Evolutionary conservation across 2,797 vertebrate species (phyloP).

Genomic region (Sebastes taczanowskii): DNA sequence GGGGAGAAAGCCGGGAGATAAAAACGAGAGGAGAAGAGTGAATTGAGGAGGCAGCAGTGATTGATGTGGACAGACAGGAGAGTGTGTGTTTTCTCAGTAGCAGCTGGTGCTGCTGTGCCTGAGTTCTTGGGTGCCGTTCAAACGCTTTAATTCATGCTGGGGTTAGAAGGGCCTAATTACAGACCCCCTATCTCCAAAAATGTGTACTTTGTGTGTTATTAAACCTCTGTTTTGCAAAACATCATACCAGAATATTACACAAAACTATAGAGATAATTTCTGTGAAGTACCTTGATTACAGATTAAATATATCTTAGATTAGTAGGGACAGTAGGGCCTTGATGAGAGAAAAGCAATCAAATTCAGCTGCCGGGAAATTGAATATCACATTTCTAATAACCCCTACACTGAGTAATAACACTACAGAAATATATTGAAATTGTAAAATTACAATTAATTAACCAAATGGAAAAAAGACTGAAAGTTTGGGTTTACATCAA

Average conservation of each 20-base stretch:
- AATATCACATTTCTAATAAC: background rate
- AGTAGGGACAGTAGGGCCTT: background rate
- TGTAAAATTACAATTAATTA: background rate
- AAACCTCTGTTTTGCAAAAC: conserved; percentile 7
- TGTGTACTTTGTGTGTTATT: conserved; percentile 10
- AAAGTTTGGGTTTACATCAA: background rate
- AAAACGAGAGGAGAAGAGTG: conserved; percentile 24
- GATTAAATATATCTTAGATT: background rate
- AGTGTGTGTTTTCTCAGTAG: conserved; percentile 55
- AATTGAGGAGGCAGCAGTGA: conserved; percentile 44
- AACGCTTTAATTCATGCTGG: conserved; percentile 57
- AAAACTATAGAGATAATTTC: background rate
- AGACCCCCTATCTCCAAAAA: conserved; percentile 30
- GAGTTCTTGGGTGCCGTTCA: conserved; percentile 59
- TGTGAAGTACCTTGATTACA: background rate
- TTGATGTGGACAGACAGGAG: conserved; percentile 61
- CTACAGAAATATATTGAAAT: background rate
- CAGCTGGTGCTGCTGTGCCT: conserved; percentile 59
- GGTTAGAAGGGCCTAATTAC: conserved; percentile 58
- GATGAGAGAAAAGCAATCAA: background rate
- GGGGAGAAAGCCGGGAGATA: conserved; percentile 26
- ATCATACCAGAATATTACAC: background rate
- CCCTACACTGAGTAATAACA: background rate
- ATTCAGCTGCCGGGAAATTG: background rate
- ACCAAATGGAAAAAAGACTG: background rate